Evolutionary conservation across 2,113 vertebrate genomes (phyloP), one percentile per base, ranked within the genome.

Genomic region (Tringa solitaria): DNA sequence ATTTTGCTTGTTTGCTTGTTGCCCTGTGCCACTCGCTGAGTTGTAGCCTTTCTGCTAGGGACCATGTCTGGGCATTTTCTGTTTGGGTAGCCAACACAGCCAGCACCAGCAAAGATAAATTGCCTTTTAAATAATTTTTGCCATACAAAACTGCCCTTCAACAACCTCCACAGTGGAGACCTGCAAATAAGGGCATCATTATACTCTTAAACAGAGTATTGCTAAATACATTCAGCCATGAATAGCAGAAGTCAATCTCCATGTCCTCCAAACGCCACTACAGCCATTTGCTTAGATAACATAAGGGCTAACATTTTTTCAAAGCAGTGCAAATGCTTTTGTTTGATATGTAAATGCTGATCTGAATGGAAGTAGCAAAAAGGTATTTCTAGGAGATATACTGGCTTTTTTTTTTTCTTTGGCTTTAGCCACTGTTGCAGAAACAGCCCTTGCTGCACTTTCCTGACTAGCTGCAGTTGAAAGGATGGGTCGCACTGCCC

Each of bases 21-120:
- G 2, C 27, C 6, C 24, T 64, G 15, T 76, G 64, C 50, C 46
- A 17, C 45, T 23, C 4, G 5, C 13, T 0, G 0, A 90, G 27
- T 69, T 22, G 26, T 43, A 84, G 26, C 39, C 68, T 56, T 70
- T 68, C 24, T 9, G 32, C 50, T 50, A 43, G 54, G 16, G 83
- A 39, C 43, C 10, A 2, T 1, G 1, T 41, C 48, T 35, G 5
- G 46, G n/a, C 33, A 28, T 70, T 78, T 83, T 79, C 65, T 65
- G 39, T 86, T 81, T 83, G 45, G 28, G 60, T 74, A 90, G 32
- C 26, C 67, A 92, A 64, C 50, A 43, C 20, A 75, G 56, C n/a
- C 45, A 74, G 51, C 61, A 56, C 18, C n/a, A 84, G 30, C 30
- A 87, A 89, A 84, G 73, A 78, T 18, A 56, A 84, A 60, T 5